A percentile compares a stretch with the other conserved stretches of the same genome.
phyloP scores from a whole-genome alignment of 2,797 vertebrate genomes.

The Silurus lanzhouensis region DNA sequence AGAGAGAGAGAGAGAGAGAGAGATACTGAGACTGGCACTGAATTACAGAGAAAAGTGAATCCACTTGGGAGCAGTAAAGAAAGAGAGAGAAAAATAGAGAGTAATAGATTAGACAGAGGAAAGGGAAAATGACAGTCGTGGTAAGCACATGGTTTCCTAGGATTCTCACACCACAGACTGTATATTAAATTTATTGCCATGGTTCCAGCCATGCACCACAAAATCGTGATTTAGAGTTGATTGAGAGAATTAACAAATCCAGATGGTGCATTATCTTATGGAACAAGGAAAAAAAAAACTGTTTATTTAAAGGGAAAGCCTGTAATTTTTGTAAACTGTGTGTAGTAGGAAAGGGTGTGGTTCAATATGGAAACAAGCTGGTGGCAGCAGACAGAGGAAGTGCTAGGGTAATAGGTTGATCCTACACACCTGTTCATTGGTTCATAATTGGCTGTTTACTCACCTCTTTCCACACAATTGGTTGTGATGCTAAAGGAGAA shows the following conservation, averaged over 20 bases:
- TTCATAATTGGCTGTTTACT: conserved; percentile 15
- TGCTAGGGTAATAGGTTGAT: neutral
- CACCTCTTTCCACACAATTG: neutral
- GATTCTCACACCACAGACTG: conserved; percentile 53
- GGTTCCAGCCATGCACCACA: conserved; percentile 41
- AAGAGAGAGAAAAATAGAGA: conserved; percentile 15
- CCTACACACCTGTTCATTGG: conserved; percentile 27
- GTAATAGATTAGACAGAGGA: conserved; percentile 46
- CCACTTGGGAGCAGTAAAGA: conserved; percentile 37
- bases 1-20: conserved; percentile 12
- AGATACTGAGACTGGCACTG: conserved; percentile 15
- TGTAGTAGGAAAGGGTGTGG: neutral
- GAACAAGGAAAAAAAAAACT: neutral
- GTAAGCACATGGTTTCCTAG: conserved; percentile 46
- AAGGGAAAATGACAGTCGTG: conserved; percentile 39
- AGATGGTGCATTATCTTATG: conserved; percentile 54
- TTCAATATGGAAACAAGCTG: neutral
- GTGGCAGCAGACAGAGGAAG: neutral
- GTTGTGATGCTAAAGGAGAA: neutral
- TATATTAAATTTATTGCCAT: conserved; percentile 49
- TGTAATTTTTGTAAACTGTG: conserved; percentile 24
- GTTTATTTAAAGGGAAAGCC: conserved; percentile 38
- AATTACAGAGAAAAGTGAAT: conserved; percentile 36
- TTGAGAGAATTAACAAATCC: conserved; percentile 49
- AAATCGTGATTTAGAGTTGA: conserved; percentile 50